phyloP scores from a whole-genome alignment of 2,888 invertebrate species.

The Rotaria macrura region DNA sequence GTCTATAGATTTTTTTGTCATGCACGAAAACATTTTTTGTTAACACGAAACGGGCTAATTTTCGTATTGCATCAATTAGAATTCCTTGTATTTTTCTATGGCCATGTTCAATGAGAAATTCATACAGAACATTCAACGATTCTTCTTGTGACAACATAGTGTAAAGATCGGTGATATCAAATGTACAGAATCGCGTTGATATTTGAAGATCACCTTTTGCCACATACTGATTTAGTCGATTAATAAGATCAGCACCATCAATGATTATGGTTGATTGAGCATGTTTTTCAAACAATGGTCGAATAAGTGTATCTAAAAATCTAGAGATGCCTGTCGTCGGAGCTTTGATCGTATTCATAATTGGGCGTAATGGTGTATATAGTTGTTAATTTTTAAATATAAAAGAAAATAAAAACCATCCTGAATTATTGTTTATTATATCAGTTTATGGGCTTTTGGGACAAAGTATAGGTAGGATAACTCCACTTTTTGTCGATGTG shows the following conservation, averaged over 20 bases:
- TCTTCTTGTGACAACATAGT: background rate
- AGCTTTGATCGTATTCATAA: background rate
- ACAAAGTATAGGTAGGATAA: background rate
- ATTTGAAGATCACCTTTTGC: background rate
- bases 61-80: background rate
- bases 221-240: background rate
- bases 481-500: background rate
- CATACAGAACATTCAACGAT: background rate
- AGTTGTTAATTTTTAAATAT: no score
- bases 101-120: background rate
- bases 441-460: background rate
- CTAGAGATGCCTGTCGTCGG: background rate
- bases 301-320: background rate
- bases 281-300: background rate
- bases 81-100: background rate
- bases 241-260: background rate
- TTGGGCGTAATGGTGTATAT: background rate
- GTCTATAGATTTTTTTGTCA: background rate
- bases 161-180: background rate
- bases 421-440: fast-evolving
- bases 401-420: no score
- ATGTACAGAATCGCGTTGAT: background rate
- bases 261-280: background rate
- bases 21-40: background rate
- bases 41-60: background rate